Evolutionary conservation across 1,140 invertebrate species (phyloP), one percentile per base, ranked within the genome.

Genomic region (Leptestheria dahalacensis): DNA sequence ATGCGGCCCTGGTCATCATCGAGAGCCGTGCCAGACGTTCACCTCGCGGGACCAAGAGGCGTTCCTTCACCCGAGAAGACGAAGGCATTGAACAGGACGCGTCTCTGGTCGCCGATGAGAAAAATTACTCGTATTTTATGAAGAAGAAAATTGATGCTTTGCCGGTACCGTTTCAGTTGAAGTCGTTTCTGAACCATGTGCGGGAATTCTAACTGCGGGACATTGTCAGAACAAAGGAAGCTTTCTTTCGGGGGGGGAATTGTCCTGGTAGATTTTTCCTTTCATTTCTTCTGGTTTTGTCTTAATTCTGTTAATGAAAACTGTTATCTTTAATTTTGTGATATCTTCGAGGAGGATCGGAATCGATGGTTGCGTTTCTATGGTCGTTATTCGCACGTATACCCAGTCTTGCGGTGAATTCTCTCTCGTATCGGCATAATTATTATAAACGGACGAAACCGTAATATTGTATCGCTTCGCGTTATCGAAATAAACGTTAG

Each of bases 101-200:
- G 24, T 53, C 65, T 62, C 66, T 21, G 57, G 51, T 54, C 26
- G 24, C 12, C 26, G 23, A 57, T 61, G 20, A 50, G 55, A 57
- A 24, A 12, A 46, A 62, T 26, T 64, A 72, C 50, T 67, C 66
- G 3, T 61, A 67, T 54, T 72, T 72, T 24, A 76, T 81, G 77
- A 70, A 68, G 28, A 67, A 72, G 24, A 79, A 77, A 63, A 77
- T 81, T 57, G 62, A 71, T 33, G 51, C 67, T 29, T 69, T 81
- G 55, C 78, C 79, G 20, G 63, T 82, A 25, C 79, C 79, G 41
- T 68, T 70, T 15, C 66, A 72, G 20, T 67, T 81, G 47, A 79
- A 79, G 63, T 49, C 72, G 24, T 81, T 75, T 63, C 66, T 81
- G 48, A 77, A 79, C 64, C 77, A 77, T 60, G 73, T 78, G 65